phyloP scores from a whole-genome alignment of 2,113 vertebrate genomes.

The Heterotis niloticus region DNA sequence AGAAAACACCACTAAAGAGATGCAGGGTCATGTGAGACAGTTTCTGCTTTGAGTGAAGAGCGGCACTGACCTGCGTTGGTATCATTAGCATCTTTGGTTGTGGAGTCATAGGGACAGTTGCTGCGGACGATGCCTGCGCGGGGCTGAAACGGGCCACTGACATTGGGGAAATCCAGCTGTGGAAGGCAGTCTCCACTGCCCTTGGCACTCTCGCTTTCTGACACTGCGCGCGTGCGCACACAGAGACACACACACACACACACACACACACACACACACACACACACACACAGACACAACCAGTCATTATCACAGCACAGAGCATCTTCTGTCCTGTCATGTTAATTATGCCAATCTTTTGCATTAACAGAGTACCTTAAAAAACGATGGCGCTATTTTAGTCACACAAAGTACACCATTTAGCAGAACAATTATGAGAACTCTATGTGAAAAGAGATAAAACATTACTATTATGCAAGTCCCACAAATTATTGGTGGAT shows the following conservation, averaged over 20 bases:
- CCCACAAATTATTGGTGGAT: no score
- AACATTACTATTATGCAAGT: no score
- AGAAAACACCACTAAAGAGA: background rate
- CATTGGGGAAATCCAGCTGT: constrained; percentile 50
- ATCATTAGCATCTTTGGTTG: constrained; percentile 41
- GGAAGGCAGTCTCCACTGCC: constrained; percentile 61
- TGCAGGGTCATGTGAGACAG: background rate
- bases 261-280: constrained; percentile 28
- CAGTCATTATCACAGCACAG: background rate
- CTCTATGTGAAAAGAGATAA: no score
- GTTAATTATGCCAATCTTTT: no score
- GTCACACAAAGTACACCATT: no score
- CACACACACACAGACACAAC: constrained; percentile 33
- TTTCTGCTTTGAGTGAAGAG: constrained; percentile 27
- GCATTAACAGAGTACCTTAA: no score
- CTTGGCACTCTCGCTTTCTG: constrained; percentile 59
- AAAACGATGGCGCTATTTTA: no score
- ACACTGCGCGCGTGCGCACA: constrained; percentile 46
- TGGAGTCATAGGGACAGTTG: constrained; percentile 43
- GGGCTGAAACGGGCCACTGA: constrained; percentile 39
- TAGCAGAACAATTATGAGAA: no score
- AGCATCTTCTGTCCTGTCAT: no score
- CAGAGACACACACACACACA: constrained; percentile 29
- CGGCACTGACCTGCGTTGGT: constrained; percentile 46
- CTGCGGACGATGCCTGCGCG: constrained; percentile 57